These are phyloP conservation scores for Ceuthmochares aereus DNA, from an alignment of 2,113 vertebrate genomes.

Conservation along the genomic window DNA sequence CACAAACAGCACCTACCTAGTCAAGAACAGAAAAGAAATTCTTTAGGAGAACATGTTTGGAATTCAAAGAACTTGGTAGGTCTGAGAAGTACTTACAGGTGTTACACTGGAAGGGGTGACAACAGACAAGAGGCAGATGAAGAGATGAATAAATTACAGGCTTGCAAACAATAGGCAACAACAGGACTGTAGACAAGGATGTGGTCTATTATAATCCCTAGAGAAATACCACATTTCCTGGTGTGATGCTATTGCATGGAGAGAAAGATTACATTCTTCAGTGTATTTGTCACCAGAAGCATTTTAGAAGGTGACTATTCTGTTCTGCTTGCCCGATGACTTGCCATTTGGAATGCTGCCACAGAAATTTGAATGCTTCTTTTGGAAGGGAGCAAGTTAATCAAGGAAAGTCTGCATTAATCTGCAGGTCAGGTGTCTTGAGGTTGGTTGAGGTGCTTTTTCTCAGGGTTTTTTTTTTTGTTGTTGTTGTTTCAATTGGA, in stretches of 20 bases:
- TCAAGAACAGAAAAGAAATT: background rate
- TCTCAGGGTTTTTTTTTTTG: background rate
- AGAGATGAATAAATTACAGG: slow-evolving; percentile 35
- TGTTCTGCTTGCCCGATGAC: background rate
- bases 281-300: slow-evolving; percentile 24
- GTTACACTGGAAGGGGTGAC: background rate
- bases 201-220: slow-evolving; percentile 15
- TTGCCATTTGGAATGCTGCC: background rate
- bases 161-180: slow-evolving; percentile 17
- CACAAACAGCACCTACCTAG: background rate
- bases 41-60: background rate
- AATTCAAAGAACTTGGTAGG: background rate
- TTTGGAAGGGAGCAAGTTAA: background rate
- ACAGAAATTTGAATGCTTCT: background rate
- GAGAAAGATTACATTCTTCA: slow-evolving; percentile 43
- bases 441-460: background rate
- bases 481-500: background rate
- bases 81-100: background rate
- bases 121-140: background rate
- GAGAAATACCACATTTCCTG: slow-evolving; percentile 31
- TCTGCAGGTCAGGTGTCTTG: background rate
- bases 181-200: slow-evolving; percentile 34
- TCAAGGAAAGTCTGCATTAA: background rate
- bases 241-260: slow-evolving; percentile 5
- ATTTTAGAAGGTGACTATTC: slow-evolving; percentile 17